Evolutionary conservation across 64 coral and sea anemone species (phyloP).

Genomic region (Cladopsammia gracilis): DNA sequence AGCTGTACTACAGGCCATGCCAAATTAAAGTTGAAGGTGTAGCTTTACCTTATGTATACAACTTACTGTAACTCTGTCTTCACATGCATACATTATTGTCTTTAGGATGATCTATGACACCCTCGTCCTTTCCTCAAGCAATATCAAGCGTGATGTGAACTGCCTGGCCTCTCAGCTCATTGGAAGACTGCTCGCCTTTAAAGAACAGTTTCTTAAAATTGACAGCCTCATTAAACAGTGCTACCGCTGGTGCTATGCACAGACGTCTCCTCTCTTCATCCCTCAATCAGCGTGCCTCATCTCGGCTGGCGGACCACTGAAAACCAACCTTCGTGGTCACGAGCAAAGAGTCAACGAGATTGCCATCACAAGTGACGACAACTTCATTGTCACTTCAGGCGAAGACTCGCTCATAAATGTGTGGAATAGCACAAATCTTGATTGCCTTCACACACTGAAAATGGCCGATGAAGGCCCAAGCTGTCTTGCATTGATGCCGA

Average conservation of each 20-base stretch:
- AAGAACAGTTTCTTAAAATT: slow-evolving; percentile 67
- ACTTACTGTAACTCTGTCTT: no score
- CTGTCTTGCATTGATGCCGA: slow-evolving; percentile 55
- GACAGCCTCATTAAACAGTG: slow-evolving; percentile 69
- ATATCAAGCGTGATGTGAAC: slow-evolving; percentile 78
- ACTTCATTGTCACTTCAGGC: slow-evolving; percentile 83
- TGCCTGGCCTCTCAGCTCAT: slow-evolving; percentile 79
- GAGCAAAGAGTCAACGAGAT: slow-evolving; percentile 78
- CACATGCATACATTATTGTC: no score
- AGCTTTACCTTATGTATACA: no score
- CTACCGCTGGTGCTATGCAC: slow-evolving; percentile 78
- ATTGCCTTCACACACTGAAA: slow-evolving; percentile 80
- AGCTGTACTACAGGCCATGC: no score
- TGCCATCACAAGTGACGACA: slow-evolving; percentile 76
- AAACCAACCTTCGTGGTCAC: slow-evolving; percentile 88
- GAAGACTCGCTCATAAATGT: slow-evolving; percentile 83
- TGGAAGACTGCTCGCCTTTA: slow-evolving; percentile 76
- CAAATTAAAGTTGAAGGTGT: no score
- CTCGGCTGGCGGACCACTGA: slow-evolving; percentile 85
- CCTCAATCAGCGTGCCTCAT: slow-evolving; percentile 81
- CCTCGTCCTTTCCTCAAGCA: slow-evolving; percentile 76
- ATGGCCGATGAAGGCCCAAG: slow-evolving; percentile 69
- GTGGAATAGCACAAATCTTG: slow-evolving; percentile 87
- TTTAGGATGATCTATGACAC: slow-evolving; percentile 79
- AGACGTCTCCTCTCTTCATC: slow-evolving; percentile 63